These are phyloP conservation scores for Barnardius zonarius DNA, from an alignment of 2,113 vertebrate species.

Conservation along the genomic window DNA sequence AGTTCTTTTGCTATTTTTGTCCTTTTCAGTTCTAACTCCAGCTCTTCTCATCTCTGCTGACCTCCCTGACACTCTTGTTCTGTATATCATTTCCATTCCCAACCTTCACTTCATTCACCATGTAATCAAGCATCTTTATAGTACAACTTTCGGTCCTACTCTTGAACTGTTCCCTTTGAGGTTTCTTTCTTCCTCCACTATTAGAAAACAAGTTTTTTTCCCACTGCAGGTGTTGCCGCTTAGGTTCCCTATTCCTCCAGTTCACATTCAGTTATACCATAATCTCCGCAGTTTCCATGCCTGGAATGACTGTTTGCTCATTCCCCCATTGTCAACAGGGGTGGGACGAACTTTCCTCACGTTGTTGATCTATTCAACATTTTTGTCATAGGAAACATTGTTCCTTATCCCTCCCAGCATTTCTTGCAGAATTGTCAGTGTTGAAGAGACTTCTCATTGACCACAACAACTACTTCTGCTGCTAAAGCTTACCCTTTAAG, in stretches of 20 bases:
- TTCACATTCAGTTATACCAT: rapidly evolving
- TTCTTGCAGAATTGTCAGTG: neutral
- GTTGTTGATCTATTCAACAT: neutral
- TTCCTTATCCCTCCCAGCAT: neutral
- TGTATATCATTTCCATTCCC: neutral
- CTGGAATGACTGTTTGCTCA: neutral
- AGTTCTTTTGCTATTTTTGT: neutral
- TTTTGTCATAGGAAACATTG: neutral
- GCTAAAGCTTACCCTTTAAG: neutral
- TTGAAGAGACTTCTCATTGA: neutral
- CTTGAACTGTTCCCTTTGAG: neutral
- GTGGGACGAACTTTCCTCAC: neutral
- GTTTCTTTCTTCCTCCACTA: neutral
- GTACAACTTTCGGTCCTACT: neutral
- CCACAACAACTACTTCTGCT: neutral
- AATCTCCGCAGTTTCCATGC: neutral
- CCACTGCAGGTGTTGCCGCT: neutral
- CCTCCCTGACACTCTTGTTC: neutral
- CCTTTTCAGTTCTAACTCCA: neutral
- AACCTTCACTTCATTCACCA: neutral
- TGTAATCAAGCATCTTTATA: neutral
- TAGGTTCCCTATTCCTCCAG: neutral
- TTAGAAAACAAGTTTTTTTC: neutral
- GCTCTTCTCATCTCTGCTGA: neutral
- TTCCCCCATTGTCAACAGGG: neutral